Conservation (phyloP, 2,888 invertebrate genomes). For the Cryptus armator region DNA sequence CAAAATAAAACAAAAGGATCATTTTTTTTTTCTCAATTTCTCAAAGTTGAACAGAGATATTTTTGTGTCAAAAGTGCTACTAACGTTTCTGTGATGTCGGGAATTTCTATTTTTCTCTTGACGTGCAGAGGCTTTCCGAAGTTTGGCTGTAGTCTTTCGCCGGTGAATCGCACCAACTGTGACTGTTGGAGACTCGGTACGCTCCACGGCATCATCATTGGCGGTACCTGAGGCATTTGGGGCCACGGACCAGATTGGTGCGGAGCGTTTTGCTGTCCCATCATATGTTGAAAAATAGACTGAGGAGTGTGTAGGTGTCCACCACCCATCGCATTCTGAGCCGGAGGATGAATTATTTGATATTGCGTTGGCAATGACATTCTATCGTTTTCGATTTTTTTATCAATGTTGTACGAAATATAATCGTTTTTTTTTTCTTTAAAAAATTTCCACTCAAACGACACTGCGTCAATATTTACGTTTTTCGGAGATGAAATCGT, state of each 20-base stretch:
- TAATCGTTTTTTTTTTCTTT: neutral
- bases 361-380: slow-evolving; percentile 72
- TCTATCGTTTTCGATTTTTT: slow-evolving; percentile 27
- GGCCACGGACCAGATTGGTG: slow-evolving; percentile 76
- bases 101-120: slow-evolving; percentile 80
- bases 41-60: neutral
- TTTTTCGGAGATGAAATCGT: neutral
- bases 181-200: slow-evolving; percentile 78
- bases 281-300: slow-evolving; percentile 83
- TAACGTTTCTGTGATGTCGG: slow-evolving; percentile 77
- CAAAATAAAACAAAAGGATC: too few species aligned
- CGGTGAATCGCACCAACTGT: slow-evolving; percentile 80
- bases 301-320: slow-evolving; percentile 81
- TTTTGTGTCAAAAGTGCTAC: slow-evolving; percentile 43
- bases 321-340: slow-evolving; percentile 81
- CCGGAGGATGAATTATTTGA: slow-evolving; percentile 69
- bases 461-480: neutral
- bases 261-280: slow-evolving; percentile 77
- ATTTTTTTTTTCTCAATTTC: too few species aligned
- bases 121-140: slow-evolving; percentile 73
- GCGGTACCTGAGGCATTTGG: slow-evolving; percentile 79
- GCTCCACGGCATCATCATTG: slow-evolving; percentile 82
- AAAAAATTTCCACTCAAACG: neutral
- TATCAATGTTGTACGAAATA: neutral
- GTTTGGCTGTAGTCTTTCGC: slow-evolving; percentile 72